phyloP scores from a whole-genome alignment of 2,888 invertebrate species.

The Dyspetes luteomarginatus region DNA sequence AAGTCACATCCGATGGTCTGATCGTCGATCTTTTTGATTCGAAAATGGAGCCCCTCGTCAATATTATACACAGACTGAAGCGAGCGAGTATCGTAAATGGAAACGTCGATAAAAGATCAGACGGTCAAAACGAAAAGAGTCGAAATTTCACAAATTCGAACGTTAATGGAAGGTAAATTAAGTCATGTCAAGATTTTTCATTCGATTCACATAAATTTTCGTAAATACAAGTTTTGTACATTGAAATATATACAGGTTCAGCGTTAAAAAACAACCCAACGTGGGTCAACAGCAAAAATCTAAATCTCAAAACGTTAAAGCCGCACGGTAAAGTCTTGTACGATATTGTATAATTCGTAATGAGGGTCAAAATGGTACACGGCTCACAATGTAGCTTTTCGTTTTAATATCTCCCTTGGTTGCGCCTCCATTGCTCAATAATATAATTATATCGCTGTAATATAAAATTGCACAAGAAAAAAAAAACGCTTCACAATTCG shows the following conservation, averaged over 20 bases:
- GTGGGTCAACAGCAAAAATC: slow-evolving; percentile 71
- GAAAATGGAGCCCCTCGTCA: slow-evolving; percentile 51
- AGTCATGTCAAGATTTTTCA: not conserved
- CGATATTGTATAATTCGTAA: slow-evolving; percentile 31
- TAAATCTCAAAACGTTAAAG: slow-evolving; percentile 72
- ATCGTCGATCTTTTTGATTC: slow-evolving; percentile 87
- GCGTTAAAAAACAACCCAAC: slow-evolving; percentile 69
- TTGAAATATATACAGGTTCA: slow-evolving; percentile 70
- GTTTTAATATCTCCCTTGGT: slow-evolving; percentile 36
- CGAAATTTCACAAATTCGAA: slow-evolving; percentile 43
- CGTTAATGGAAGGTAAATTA: slow-evolving; percentile 57
- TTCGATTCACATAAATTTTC: not conserved
- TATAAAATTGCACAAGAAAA: not conserved
- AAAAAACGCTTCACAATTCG: not conserved
- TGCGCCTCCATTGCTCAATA: not conserved
- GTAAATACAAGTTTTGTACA: slow-evolving; percentile 27
- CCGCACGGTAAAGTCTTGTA: slow-evolving; percentile 72
- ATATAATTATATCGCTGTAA: not conserved
- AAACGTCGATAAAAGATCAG: slow-evolving; percentile 34
- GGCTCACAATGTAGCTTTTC: slow-evolving; percentile 57
- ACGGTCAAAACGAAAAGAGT: too few relatives aligned
- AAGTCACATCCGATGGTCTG: slow-evolving; percentile 84
- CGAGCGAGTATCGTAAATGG: slow-evolving; percentile 40
- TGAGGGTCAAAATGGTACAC: slow-evolving; percentile 18
- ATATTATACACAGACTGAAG: slow-evolving; percentile 51